Base-by-base conservation (phyloP, 2,797 vertebrate species). In the Schizothorax lantsangensis region DNA sequence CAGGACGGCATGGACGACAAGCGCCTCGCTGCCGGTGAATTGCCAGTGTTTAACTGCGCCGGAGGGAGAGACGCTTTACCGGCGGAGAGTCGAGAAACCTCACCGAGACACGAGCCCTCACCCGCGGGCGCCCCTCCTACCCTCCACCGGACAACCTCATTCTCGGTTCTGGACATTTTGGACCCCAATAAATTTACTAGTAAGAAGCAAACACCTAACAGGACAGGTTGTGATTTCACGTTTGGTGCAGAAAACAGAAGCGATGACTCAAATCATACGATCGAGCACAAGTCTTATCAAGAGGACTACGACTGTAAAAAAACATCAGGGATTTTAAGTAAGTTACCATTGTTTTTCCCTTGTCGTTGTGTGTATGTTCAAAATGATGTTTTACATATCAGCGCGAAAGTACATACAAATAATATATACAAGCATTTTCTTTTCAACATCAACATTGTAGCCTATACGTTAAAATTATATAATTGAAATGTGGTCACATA, bases 121-220 rank as follows among this genome's bases (percentile, higher is more conserved):
- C 93, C 94, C 30, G 94, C 90, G 43, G 94, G 93, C 86, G 94
- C 94, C 1, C 91, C 96, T 73, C 96, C 95, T 9, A 91, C 87
- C 66, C 93, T 94, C 73, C 97, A 97, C 93, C 96, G 98, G 91
- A 98, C 97, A 94, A 99, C 98, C 40, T 97, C 98, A 7, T 99
- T 99, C 94, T 99, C 98, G 2, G 98, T 99, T 62, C 93, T 99
- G 93, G 98, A 99, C 96, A 99, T 99, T 91, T 93, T 99, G 95
- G 98, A 99, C 91, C 98, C 98, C 84, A 99, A 99, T 95, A 99
- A 99, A 94, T 99, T 99, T 95, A 99, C 98, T 83, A 98, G 97
- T 94, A 95, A 95, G 26, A 91, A 93, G 64, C 95, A 94, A 86
- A 90, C 94, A 86, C 91, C 95, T 85, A 92, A 89, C 45, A 86